Evolutionary conservation across 2,888 invertebrate genomes (phyloP).

Genomic region (Chelonus formosanus): DNA sequence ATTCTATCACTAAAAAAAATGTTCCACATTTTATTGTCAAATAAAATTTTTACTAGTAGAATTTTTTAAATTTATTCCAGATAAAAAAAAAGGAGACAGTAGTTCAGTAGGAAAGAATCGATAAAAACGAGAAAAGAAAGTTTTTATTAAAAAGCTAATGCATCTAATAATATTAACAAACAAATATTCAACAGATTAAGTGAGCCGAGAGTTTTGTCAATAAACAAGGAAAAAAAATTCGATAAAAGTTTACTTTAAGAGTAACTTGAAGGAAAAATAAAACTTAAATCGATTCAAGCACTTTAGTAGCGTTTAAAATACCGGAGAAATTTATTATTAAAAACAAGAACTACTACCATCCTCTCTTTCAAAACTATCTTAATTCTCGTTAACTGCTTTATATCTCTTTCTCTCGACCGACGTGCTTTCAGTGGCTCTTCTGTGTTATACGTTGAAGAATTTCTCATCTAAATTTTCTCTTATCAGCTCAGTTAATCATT

Average conservation of each 20-base stretch:
- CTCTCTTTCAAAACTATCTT: conserved; percentile 22
- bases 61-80: no score
- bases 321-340: conserved; percentile 28
- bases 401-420: conserved; percentile 18
- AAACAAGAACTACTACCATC: conserved; percentile 21
- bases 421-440: conserved; percentile 21
- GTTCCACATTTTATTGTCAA: no score
- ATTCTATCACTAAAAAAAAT: no score
- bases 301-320: conserved; percentile 13
- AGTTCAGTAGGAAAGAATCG: no score
- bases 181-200: no score
- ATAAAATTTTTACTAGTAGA: no score
- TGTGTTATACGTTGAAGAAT: conserved; percentile 17
- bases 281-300: conserved; percentile 14
- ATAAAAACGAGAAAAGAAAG: no score
- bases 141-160: no score
- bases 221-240: not conserved
- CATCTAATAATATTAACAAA: no score
- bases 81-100: no score
- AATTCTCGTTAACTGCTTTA: conserved; percentile 38
- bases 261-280: not conserved
- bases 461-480: conserved; percentile 22
- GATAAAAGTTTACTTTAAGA: no score
- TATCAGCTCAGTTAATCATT: conserved; percentile 24
- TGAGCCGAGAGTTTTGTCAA: no score